phyloP scores from a whole-genome alignment of 2,888 invertebrate genomes.

The Osmoderma eremita region DNA sequence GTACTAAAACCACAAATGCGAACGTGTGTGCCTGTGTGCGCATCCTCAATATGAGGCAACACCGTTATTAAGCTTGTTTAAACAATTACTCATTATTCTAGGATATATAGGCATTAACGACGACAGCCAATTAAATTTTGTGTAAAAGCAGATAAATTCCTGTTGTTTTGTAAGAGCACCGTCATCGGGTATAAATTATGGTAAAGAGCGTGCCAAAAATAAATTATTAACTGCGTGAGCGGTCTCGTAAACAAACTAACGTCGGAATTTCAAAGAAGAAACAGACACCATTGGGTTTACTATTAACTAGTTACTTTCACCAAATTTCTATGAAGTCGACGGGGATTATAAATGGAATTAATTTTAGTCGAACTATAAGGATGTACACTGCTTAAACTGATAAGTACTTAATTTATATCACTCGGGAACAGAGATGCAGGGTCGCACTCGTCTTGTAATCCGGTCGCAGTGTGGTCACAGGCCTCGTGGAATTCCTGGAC shows the following conservation, averaged over 20 bases:
- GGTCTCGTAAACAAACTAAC: constrained; percentile 25
- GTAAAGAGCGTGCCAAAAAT: constrained; percentile 37
- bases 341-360: constrained; percentile 2
- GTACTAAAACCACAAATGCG: not conserved
- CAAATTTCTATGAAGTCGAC: constrained; percentile 3
- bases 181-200: constrained; percentile 39
- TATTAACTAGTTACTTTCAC: constrained; percentile 23
- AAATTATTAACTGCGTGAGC: constrained; percentile 32
- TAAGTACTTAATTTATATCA: constrained; percentile 19
- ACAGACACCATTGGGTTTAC: not conserved
- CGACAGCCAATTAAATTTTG: constrained; percentile 41
- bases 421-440: constrained; percentile 2
- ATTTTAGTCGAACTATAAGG: constrained; percentile 8
- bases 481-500: constrained; percentile 24
- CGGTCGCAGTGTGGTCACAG: constrained; percentile 21
- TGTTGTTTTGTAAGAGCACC: constrained; percentile 36
- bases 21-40: too few relatives aligned
- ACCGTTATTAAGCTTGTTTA: constrained; percentile 25
- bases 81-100: constrained; percentile 37
- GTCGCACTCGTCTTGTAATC: constrained; percentile 20
- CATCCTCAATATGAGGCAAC: constrained; percentile 21
- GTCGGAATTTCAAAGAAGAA: not conserved
- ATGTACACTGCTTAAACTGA: not conserved
- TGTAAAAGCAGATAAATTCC: constrained; percentile 41
- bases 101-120: constrained; percentile 38